A percentile compares a stretch with the other conserved stretches of the same genome.
Conservation (phyloP, 2,113 vertebrate species). For the Parus major region DNA sequence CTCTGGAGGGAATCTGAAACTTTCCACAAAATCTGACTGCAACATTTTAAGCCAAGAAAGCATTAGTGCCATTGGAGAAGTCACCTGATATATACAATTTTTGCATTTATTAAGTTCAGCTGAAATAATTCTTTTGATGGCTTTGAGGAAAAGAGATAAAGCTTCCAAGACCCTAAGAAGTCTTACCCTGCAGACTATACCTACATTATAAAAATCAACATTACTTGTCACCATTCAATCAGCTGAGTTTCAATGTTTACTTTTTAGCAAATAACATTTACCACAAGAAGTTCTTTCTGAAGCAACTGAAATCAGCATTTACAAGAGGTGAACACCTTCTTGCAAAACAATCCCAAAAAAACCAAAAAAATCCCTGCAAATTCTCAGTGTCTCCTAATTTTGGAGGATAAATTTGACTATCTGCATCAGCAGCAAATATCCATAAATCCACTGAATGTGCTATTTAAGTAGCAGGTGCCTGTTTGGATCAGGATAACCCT, state of each 20-base stretch:
- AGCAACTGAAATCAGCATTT: background rate
- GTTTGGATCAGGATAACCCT: background rate
- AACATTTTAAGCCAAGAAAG: background rate
- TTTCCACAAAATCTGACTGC: background rate
- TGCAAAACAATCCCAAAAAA: background rate
- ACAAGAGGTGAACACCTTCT: background rate
- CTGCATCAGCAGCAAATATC: background rate
- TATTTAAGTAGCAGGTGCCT: background rate
- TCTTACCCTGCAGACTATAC: background rate
- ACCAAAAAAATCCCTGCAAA: background rate
- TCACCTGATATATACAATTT: background rate
- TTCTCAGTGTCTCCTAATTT: background rate
- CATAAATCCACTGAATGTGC: rapidly evolving
- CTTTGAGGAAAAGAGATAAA: background rate
- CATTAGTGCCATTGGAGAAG: background rate
- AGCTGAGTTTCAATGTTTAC: background rate
- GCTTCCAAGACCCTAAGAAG: background rate
- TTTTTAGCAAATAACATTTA: background rate
- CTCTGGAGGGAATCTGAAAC: background rate
- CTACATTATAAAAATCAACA: background rate
- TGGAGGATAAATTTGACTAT: background rate
- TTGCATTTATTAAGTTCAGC: background rate
- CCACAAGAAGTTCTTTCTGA: background rate
- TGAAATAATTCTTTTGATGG: background rate
- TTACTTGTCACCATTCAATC: background rate